Evolutionary conservation across 53 echinoderm and acorn worm genomes (phyloP), one percentile per base, ranked within the genome.

Genomic region (Pentamera pediparva): DNA sequence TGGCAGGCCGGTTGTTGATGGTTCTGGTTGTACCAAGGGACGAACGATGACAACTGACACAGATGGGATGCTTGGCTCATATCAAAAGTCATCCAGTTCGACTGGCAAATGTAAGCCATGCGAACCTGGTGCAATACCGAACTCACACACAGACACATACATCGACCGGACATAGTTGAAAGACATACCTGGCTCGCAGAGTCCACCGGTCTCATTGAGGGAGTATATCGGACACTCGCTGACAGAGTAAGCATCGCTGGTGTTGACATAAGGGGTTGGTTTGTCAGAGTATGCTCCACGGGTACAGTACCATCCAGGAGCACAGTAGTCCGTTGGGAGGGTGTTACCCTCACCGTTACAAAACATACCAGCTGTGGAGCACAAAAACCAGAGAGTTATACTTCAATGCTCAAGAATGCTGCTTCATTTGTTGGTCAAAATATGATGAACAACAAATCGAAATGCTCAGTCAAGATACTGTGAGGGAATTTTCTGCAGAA

Each of bases 281-380:
- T 82, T 82, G 29, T 38, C 48, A 25, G 85, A 64, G 54, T 90
- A 94, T 9, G 94, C 90, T 3, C 94, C 94, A 27, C 87, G 32
- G 43, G 60, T 87, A 59, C 94, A 94, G 49, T 84, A 89, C 94
- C 94, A 94, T 32, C 94, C 94, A 6, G 94, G 76, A 35, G 90
- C 81, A 78, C 94, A 94, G 47, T 81, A 81, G 3, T 22, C 87
- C 2, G 87, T 90, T 17, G 94, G 94, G 10, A 87, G 87, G 20
- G 84, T 79, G n/a, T 90, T 87, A 13, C 82, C 94, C 35, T 94
- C 94, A 31, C 94, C 94, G 15, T 90, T 90, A 59, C 94, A 94
- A 62, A 85, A 94, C 70, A 75, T 78, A n/a, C 94, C 94, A 65
- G 87, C 90, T 87, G 81, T 6, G 33, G 25, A 32, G 18, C 15